Conservation (phyloP, 2,113 vertebrate genomes). For the Nothoprocta pentlandii region DNA sequence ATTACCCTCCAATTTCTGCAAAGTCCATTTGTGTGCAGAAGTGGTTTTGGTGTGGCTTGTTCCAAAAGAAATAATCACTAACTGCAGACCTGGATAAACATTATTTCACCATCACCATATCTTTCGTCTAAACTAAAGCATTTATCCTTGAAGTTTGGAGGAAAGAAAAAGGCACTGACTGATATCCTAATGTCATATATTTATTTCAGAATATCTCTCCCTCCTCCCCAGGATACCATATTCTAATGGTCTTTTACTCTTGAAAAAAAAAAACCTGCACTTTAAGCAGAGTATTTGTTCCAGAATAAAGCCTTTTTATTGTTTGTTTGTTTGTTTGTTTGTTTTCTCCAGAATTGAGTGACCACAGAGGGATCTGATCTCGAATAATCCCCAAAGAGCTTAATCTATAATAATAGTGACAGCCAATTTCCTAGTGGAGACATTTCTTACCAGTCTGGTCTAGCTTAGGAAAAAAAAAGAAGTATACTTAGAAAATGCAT, state of each 20-base stretch:
- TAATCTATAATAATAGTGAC: background rate
- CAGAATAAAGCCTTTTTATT: background rate
- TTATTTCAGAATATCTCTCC: background rate
- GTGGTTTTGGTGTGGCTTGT: background rate
- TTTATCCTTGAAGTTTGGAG: background rate
- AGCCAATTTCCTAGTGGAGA: background rate
- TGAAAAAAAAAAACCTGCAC: background rate
- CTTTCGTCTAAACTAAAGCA: background rate
- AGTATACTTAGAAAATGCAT: background rate
- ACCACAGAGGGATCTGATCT: background rate
- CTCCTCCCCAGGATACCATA: background rate
- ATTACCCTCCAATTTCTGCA: background rate
- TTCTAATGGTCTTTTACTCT: background rate
- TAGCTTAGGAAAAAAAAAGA: constrained; percentile 5
- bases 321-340: too few species aligned
- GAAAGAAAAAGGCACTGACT: background rate
- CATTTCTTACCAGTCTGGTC: background rate
- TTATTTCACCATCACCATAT: background rate
- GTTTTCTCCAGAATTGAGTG: background rate
- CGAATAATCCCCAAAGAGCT: background rate
- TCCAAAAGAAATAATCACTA: background rate
- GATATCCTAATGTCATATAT: background rate
- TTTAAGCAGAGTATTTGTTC: background rate
- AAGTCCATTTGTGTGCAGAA: background rate
- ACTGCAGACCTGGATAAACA: background rate